These are phyloP conservation scores for Meteorus sp. DNA, from an alignment of 1,140 invertebrate species.

Conservation along the genomic window DNA sequence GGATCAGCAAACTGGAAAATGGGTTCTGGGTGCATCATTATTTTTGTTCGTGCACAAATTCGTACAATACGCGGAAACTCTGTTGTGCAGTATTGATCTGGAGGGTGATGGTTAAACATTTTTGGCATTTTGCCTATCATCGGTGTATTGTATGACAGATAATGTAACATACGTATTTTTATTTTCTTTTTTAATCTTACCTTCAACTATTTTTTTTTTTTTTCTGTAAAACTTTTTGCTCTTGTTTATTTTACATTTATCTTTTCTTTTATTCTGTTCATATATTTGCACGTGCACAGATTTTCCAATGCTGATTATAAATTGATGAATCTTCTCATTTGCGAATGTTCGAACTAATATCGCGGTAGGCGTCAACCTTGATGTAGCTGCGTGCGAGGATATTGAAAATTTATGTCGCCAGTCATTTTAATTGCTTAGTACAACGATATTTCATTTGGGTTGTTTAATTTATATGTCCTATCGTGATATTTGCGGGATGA, in stretches of 20 bases:
- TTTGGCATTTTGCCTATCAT: conserved; percentile 29
- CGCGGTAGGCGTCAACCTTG: background rate
- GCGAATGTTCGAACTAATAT: background rate
- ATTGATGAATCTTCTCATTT: background rate
- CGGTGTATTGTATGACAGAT: conserved; percentile 8
- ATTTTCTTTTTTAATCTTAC: conserved; percentile 6
- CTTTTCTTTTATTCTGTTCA: background rate
- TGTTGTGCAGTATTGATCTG: too few relatives aligned
- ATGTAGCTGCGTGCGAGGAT: background rate
- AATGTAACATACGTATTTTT: background rate
- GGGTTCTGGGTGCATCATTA: conserved; percentile 25
- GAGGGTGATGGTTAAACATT: conserved; percentile 23
- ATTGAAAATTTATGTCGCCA: conserved; percentile 14
- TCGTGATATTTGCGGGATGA: background rate
- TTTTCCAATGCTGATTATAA: too few relatives aligned
- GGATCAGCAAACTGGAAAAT: conserved; percentile 30
- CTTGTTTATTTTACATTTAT: too few relatives aligned
- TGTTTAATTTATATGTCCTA: conserved; percentile 15
- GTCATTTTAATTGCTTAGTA: conserved; percentile 13
- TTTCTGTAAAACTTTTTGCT: background rate
- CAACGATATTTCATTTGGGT: background rate
- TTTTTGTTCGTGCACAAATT: conserved; percentile 23
- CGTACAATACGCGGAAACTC: conserved; percentile 2
- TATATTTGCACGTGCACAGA: background rate
- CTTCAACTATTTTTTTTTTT: too few relatives aligned